These are phyloP conservation scores for Campylorhamphus procurvoides DNA, from an alignment of 2,113 vertebrate genomes.

Conservation along the genomic window DNA sequence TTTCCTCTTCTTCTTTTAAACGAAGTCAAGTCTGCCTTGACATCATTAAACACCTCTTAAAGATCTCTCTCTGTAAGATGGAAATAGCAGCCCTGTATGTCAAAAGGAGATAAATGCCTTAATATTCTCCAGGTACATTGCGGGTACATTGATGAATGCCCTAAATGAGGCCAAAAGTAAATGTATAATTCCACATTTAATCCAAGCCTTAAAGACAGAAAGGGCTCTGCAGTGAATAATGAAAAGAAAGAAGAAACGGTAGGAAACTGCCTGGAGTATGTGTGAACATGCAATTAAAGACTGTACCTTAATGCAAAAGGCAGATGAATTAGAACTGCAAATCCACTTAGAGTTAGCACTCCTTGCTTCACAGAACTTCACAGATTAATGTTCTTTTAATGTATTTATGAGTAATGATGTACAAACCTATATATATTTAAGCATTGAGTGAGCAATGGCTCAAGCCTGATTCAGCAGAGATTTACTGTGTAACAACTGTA, in stretches of 20 bases:
- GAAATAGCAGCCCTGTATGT: not conserved
- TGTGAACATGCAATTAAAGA: constrained; percentile 22
- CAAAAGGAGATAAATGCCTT: not conserved
- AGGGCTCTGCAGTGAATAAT: not conserved
- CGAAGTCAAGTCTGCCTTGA: not conserved
- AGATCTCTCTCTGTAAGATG: not conserved
- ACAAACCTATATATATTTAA: not conserved
- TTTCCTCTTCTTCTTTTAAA: not conserved
- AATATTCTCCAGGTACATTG: not conserved
- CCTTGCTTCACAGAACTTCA: not conserved
- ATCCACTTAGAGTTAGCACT: constrained; percentile 34
- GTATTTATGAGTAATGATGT: not conserved
- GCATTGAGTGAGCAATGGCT: not conserved
- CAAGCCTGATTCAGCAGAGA: not conserved
- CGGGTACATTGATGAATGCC: not conserved
- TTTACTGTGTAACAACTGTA: not conserved
- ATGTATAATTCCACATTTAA: not conserved
- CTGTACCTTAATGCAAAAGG: not conserved
- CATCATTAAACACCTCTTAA: not conserved
- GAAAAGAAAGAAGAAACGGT: not conserved
- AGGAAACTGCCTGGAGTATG: not conserved
- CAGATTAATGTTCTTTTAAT: constrained; percentile 41
- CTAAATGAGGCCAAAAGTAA: constrained; percentile 27
- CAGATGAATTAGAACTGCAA: constrained; percentile 40
- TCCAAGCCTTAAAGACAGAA: not conserved